phyloP scores from a whole-genome alignment of 2,888 invertebrate genomes.

The Anagyrus pseudococci region DNA sequence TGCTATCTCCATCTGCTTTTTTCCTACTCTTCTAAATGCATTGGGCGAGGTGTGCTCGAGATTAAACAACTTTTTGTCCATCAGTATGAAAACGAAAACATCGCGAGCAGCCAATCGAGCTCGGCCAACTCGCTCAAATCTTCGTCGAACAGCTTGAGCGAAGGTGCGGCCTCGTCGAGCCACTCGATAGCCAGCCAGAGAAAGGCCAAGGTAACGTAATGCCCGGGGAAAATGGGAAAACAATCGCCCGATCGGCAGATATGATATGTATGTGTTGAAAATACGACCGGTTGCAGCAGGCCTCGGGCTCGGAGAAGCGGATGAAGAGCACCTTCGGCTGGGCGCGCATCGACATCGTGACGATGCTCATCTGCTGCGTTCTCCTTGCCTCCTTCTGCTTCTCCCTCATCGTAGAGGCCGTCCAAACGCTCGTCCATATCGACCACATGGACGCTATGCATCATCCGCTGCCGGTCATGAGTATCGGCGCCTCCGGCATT shows the following conservation, averaged over 20 bases:
- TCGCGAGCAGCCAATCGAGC: constrained; percentile 43
- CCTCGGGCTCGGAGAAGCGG: constrained; percentile 66
- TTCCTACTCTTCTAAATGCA: no score
- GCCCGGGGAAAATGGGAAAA: neutral
- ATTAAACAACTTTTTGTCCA: constrained; percentile 35
- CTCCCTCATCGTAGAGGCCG: constrained; percentile 80
- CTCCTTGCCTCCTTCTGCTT: constrained; percentile 84
- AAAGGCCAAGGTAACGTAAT: neutral
- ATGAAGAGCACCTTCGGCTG: constrained; percentile 91
- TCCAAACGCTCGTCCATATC: constrained; percentile 81
- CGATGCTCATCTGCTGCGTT: constrained; percentile 81
- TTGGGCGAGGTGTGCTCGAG: neutral
- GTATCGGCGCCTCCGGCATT: constrained; percentile 74
- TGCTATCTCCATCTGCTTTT: no score
- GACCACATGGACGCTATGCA: constrained; percentile 77
- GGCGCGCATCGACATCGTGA: constrained; percentile 89
- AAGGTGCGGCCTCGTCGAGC: neutral
- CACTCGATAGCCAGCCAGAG: no score
- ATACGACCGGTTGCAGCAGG: constrained; percentile 53
- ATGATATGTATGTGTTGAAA: no score
- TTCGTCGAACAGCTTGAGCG: constrained; percentile 5
- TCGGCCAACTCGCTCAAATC: constrained; percentile 42
- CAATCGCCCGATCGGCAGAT: no score
- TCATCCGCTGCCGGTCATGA: constrained; percentile 76
- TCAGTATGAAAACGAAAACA: constrained; percentile 50